Evolutionary conservation across 2,888 invertebrate genomes (phyloP), one percentile per base, ranked within the genome.

Genomic region (Caenorhabditis zanzibari): DNA sequence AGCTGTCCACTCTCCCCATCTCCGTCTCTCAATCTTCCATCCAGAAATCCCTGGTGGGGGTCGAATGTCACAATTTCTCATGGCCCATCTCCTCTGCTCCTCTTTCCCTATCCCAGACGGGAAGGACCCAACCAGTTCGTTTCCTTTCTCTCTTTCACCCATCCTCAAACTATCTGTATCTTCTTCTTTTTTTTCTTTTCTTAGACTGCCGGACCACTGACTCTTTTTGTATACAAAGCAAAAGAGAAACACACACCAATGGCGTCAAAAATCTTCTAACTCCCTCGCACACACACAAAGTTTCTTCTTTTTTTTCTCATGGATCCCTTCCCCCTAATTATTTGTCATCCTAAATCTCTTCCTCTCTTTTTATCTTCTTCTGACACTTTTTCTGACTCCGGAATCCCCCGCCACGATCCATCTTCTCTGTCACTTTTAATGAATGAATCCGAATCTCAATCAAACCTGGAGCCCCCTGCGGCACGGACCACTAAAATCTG

Each of bases 301-400:
- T 58, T 58, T 59, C 71, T 22, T 47, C 14, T 47, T 58, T 22
- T 12, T 19, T 38, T 41, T 44, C 59, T 12, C n/a, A 10, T 22
- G 16, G 52, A 54, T 38, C 49, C 35, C 19, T 41, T 16, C 63
- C 41, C 79, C 28, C 68, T 81, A 72, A 72, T 72, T 81, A 72
- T 75, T 66, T 81, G 66, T 63, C 69, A 26, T 61, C 66, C 81
- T 74, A 64, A 72, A 66, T 81, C 81, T 79, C 79, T 52, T 22
- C 26, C 14, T 47, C 68, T 81, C 68, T 64, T 58, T 66, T 28
- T 44, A 38, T 52, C 61, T 22, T 12, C 10, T n/a, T n/a, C n/a
- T n/a, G n/a, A n/a, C n/a, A 12, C 59, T 49, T 54, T 52, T 54
- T 14, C 24, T 68, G 47, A 68, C 58, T 58, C 26, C 54, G 47